Base-by-base conservation (phyloP, 2,888 invertebrate species). In the Gisinianus flammeolus region DNA sequence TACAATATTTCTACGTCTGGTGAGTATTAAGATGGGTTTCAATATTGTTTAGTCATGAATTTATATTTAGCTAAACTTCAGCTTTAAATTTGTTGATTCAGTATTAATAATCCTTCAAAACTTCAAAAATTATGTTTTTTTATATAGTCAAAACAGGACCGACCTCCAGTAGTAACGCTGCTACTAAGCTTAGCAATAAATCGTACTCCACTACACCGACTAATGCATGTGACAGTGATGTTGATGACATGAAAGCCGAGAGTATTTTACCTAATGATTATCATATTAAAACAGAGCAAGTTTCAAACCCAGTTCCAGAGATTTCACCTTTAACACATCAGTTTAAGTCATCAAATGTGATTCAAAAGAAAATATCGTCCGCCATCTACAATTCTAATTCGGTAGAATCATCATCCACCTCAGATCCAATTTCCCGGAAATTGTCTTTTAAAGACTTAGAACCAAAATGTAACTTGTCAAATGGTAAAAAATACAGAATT, bases 1-100 rank as follows among this genome's bases (percentile, higher is more conserved):
- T 79, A 79, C 33, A 77, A 77, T 30, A 19, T 72, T 10, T 77
- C 70, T 1, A 10, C 30, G 0, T 4, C 44, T 24, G 76, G 76
- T 75, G 30, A 52, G 64, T 64, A 10, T 19, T 8, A 19, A 54
- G n/a, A 12, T 54, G n/a, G n/a, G n/a, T n/a, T n/a, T n/a, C n/a
- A n/a, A n/a, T n/a, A n/a, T n/a, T n/a, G n/a, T n/a, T n/a, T n/a
- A n/a, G n/a, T n/a, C n/a, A n/a, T n/a, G n/a, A n/a, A n/a, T n/a
- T n/a, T n/a, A n/a, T n/a, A n/a, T n/a, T n/a, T n/a, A n/a, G n/a
- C n/a, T n/a, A n/a, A n/a, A n/a, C n/a, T n/a, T n/a, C n/a, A n/a
- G n/a, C n/a, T n/a, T n/a, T n/a, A n/a, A n/a, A n/a, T n/a, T n/a
- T n/a, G n/a, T n/a, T n/a, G n/a, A n/a, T n/a, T n/a, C n/a, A n/a